Evolutionary conservation across 2,113 vertebrate species (phyloP).

Genomic region (Anthoscopus minutus): DNA sequence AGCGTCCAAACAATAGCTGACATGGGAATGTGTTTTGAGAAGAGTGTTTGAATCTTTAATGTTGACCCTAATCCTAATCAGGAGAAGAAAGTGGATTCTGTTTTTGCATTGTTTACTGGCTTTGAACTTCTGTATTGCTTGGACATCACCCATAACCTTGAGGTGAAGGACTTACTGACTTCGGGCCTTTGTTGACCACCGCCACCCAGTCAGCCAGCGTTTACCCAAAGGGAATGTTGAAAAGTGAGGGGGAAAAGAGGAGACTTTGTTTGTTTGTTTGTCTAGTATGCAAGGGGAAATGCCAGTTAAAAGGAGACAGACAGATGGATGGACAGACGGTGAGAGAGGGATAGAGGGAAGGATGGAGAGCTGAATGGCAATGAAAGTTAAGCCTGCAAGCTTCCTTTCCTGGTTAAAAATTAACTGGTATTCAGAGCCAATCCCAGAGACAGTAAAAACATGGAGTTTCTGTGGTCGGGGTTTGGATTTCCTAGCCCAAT

Average conservation of each 20-base stretch:
- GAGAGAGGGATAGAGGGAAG: not conserved
- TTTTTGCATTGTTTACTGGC: conserved; percentile 73
- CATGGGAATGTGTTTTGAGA: not conserved
- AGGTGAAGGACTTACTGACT: conserved; percentile 68
- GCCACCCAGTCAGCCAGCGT: conserved; percentile 37
- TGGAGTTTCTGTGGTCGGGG: conserved; percentile 78
- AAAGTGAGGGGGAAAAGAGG: not conserved
- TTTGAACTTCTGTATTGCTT: conserved; percentile 82
- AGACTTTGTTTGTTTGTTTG: conserved; percentile 58
- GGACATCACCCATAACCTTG: conserved; percentile 80
- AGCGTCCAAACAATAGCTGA: not conserved
- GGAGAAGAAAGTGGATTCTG: conserved; percentile 44
- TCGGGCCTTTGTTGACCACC: conserved; percentile 66
- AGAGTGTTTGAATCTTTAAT: not conserved
- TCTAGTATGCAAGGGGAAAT: conserved; percentile 5
- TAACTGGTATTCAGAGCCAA: conserved; percentile 69
- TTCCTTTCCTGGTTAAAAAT: conserved; percentile 78
- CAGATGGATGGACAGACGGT: conserved; percentile 12
- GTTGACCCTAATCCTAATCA: not conserved
- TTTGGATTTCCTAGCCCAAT: conserved; percentile 90
- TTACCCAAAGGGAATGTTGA: conserved; percentile 11
- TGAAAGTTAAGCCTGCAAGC: conserved; percentile 47
- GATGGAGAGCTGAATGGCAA: conserved; percentile 16
- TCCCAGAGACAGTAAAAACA: conserved; percentile 75
- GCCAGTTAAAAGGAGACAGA: conserved; percentile 7